phyloP scores from a whole-genome alignment of 2,113 vertebrate genomes.

The Neolamprologus ventralis region DNA sequence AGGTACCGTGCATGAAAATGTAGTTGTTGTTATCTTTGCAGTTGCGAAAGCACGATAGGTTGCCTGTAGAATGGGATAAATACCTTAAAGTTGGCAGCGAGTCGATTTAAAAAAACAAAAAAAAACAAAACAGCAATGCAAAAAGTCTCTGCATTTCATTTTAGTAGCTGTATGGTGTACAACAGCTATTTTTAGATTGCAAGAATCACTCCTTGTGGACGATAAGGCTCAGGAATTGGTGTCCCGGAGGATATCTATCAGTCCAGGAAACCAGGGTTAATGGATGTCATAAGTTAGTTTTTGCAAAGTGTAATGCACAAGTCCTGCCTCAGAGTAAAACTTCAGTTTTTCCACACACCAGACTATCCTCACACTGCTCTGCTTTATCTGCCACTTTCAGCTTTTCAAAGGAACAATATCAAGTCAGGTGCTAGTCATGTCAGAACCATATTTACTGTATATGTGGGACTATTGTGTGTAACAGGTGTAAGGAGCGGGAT shows the following conservation, averaged over 20 bases:
- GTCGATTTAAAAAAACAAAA: neutral
- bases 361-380: conserved; percentile 31
- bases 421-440: conserved; percentile 38
- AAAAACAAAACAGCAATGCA: neutral
- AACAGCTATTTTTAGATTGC: neutral
- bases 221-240: conserved; percentile 55
- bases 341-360: conserved; percentile 30
- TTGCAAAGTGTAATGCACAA: conserved; percentile 34
- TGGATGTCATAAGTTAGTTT: conserved; percentile 12
- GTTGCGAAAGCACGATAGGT: neutral
- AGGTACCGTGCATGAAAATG: conserved; percentile 9
- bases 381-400: conserved; percentile 18
- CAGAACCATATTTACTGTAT: conserved; percentile 29
- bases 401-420: conserved; percentile 22
- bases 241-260: conserved; percentile 5
- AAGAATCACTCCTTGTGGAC: conserved; percentile 13
- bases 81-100: neutral
- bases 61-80: neutral
- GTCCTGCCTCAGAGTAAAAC: conserved; percentile 44
- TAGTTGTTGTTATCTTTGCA: neutral
- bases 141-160: neutral
- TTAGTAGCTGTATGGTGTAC: neutral
- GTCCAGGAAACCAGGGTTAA: conserved; percentile 12
- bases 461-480: conserved; percentile 25
- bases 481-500: neutral